Evolutionary conservation across 2,113 vertebrate genomes (phyloP).

Genomic region (Bolborhynchus lineola): DNA sequence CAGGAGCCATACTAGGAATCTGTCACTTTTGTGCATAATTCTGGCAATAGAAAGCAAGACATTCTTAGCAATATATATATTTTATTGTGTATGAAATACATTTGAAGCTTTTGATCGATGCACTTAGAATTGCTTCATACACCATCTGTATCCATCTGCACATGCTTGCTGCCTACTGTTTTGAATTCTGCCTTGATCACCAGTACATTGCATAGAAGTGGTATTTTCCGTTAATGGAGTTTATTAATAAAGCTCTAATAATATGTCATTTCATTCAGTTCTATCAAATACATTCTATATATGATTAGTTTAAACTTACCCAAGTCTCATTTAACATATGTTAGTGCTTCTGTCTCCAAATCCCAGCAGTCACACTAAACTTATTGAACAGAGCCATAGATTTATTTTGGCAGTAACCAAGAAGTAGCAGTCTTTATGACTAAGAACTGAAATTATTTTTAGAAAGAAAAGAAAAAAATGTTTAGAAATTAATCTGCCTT

Average conservation of each 20-base stretch:
- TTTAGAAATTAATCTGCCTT: not conserved
- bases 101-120: not conserved
- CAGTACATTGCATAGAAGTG: not conserved
- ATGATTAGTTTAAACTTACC: not conserved
- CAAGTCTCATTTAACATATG: not conserved
- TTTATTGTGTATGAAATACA: not conserved
- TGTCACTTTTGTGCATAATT: not conserved
- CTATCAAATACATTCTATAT: not conserved
- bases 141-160: constrained; percentile 15
- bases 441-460: not conserved
- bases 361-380: not conserved
- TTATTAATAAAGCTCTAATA: not conserved
- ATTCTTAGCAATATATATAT: not conserved
- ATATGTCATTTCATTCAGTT: not conserved
- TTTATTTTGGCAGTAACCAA: not conserved
- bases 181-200: not conserved
- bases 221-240: not conserved
- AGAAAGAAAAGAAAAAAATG: not conserved
- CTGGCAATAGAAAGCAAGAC: not conserved
- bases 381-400: not conserved
- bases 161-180: not conserved
- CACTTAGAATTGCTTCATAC: not conserved
- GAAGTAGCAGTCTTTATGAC: not conserved
- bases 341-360: not conserved
- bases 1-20: not conserved